Evolutionary conservation across 2,797 vertebrate species (phyloP).

Genomic region (Hozukius guyotensis): DNA sequence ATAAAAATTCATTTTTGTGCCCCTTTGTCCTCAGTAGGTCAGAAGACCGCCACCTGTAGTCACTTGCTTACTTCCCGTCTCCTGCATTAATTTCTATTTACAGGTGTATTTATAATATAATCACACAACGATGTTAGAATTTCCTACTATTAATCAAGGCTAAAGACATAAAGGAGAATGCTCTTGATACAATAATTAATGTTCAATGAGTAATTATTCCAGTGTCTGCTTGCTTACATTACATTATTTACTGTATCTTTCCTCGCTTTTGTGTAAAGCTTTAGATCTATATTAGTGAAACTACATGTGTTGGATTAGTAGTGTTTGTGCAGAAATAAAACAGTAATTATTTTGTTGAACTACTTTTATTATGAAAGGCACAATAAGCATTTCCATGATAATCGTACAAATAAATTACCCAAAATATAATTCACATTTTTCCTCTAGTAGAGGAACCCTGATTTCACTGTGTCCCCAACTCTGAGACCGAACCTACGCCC

Average conservation of each 20-base stretch:
- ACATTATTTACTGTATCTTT: not conserved
- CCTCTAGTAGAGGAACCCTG: not conserved
- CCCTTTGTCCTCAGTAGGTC: not conserved
- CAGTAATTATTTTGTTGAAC: not conserved
- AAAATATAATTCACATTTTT: not conserved
- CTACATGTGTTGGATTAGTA: not conserved
- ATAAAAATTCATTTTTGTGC: not conserved
- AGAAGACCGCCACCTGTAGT: not conserved
- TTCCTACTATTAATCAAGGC: not conserved
- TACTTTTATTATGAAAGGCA: slow-evolving; percentile 40
- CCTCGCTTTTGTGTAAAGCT: not conserved
- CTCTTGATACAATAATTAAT: not conserved
- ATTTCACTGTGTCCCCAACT: not conserved
- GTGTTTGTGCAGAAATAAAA: not conserved
- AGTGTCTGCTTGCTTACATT: not conserved
- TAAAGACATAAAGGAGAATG: not conserved
- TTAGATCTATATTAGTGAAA: not conserved
- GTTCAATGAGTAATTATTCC: not conserved
- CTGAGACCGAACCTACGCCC: not conserved
- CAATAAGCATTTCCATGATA: not conserved
- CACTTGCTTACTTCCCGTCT: not conserved
- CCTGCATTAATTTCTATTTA: not conserved
- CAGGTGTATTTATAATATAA: not conserved
- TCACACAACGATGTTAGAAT: not conserved
- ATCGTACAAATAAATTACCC: slow-evolving; percentile 9